Evolutionary conservation across 1,140 invertebrate genomes (phyloP).

Genomic region (Cydia splendana): DNA sequence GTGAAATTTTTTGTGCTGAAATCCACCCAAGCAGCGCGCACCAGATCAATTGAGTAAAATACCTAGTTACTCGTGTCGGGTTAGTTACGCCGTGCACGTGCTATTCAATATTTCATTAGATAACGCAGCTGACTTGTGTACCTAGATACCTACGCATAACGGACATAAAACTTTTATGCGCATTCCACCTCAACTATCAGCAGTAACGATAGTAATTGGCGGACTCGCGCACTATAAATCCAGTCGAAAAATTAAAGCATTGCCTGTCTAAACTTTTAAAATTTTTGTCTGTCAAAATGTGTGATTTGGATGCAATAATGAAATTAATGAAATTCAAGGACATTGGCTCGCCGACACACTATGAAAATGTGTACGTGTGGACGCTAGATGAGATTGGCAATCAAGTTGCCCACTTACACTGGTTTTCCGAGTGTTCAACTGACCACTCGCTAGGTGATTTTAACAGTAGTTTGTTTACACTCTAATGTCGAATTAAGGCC

Average conservation of each 20-base stretch:
- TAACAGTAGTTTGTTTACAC: background rate
- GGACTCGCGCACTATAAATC: background rate
- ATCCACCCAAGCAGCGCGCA: no score
- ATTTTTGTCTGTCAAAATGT: no score
- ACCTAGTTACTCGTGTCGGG: no score
- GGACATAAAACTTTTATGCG: constrained; percentile 15
- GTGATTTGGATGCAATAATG: no score
- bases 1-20: no score
- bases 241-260: background rate
- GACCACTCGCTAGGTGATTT: background rate
- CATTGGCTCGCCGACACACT: no score
- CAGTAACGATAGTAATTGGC: background rate
- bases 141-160: constrained; percentile 6
- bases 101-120: constrained; percentile 1
- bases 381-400: no score
- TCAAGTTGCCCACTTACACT: no score
- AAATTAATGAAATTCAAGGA: no score
- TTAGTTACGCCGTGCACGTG: background rate
- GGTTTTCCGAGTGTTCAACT: background rate
- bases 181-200: background rate
- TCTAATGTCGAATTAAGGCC: background rate
- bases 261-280: no score
- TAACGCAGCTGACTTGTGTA: background rate
- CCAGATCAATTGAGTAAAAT: no score
- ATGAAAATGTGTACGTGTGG: no score